Conservation (phyloP, 2,113 vertebrate genomes). For the Brachypodius melanocephalos region DNA sequence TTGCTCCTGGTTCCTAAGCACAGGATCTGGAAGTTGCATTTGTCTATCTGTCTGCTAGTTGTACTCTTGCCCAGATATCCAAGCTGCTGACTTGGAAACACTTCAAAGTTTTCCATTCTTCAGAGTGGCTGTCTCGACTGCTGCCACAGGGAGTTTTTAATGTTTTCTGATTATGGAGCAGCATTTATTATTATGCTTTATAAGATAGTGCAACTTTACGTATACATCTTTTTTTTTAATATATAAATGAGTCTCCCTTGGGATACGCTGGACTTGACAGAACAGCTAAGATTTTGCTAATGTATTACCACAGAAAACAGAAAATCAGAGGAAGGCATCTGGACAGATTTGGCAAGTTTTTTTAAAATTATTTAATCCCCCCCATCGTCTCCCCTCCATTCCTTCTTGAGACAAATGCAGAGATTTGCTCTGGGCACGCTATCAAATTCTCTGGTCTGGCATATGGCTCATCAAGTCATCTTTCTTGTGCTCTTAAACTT, state of each 20-base stretch:
- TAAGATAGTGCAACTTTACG: not conserved
- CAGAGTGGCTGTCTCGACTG: not conserved
- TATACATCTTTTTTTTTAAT: not conserved
- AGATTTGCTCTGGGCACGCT: not conserved
- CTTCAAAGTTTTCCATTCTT: constrained; percentile 39
- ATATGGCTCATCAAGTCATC: constrained; percentile 17
- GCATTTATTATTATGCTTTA: not conserved
- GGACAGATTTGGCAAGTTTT: not conserved
- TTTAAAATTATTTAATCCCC: not conserved
- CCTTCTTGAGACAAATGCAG: constrained; percentile 11
- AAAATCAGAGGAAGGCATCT: constrained; percentile 24
- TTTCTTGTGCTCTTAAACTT: constrained; percentile 20
- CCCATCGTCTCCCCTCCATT: not conserved
- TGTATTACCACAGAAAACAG: not conserved
- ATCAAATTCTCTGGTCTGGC: constrained; percentile 1
- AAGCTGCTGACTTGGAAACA: constrained; percentile 42
- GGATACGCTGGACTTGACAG: not conserved
- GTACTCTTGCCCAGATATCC: constrained; percentile 29
- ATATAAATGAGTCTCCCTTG: not conserved
- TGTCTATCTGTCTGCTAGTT: constrained; percentile 38
- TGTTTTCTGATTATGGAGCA: not conserved
- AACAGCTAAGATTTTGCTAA: not conserved
- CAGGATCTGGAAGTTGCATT: constrained; percentile 36
- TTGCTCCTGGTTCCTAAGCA: constrained; percentile 23
- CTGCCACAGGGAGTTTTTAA: not conserved